Conservation (phyloP, 2,797 vertebrate species). For the Chrysocyon brachyurus region DNA sequence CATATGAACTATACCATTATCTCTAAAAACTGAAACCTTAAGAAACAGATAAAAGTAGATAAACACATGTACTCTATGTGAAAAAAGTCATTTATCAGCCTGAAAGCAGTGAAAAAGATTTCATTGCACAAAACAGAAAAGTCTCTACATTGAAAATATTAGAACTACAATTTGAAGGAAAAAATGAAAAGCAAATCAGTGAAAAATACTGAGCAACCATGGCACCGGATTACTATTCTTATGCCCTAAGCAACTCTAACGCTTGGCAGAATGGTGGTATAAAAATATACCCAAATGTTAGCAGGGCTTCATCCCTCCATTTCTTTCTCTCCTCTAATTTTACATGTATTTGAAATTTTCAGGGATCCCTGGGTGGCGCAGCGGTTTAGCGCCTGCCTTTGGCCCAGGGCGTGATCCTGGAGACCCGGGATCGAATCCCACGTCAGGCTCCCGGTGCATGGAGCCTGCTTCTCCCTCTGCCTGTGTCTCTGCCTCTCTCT, state of each 20-base stretch:
- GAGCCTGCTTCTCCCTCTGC: too few species aligned
- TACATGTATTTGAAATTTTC: neutral
- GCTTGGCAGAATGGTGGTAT: neutral
- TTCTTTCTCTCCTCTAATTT: conserved; percentile 4
- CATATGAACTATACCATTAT: neutral
- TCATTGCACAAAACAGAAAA: neutral
- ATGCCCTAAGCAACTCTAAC: neutral
- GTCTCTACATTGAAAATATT: conserved; percentile 41
- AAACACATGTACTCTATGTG: neutral
- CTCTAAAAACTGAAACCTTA: conserved; percentile 36
- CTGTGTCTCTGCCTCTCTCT: too few species aligned
- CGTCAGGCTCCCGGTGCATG: too few species aligned
- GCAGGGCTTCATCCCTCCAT: neutral
- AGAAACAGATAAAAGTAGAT: neutral
- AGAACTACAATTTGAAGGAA: conserved; percentile 36
- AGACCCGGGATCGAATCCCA: too few species aligned
- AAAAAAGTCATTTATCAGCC: conserved; percentile 36
- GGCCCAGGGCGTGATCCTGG: too few species aligned
- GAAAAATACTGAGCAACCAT: neutral
- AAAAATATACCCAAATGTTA: conserved; percentile 14
- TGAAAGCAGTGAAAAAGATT: conserved; percentile 44
- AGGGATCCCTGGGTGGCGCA: too few species aligned
- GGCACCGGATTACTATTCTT: neutral
- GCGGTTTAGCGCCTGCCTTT: too few species aligned
- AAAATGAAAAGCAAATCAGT: conserved; percentile 60